Conservation (phyloP, 2,797 vertebrate species). For the Acanthis flammea region DNA sequence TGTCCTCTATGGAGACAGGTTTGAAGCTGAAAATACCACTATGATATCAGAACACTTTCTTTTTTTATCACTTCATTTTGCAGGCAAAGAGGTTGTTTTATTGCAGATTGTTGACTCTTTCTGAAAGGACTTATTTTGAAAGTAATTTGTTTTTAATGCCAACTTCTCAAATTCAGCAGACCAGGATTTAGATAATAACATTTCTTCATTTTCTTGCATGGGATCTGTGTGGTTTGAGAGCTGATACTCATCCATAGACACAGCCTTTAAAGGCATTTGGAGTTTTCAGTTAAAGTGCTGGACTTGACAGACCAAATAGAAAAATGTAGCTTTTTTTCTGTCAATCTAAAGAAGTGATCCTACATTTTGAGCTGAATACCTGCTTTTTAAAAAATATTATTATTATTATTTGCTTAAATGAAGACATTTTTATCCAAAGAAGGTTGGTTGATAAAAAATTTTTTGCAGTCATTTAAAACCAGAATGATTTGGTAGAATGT, state of each 20-base stretch:
- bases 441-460: neutral
- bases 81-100: neutral
- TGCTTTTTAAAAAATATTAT: neutral
- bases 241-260: neutral
- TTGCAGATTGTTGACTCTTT: neutral
- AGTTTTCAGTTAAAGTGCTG: neutral
- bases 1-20: neutral
- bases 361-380: neutral
- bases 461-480: neutral
- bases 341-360: neutral
- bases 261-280: neutral
- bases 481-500: neutral
- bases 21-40: neutral
- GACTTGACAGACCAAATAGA: neutral
- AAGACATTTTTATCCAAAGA: neutral
- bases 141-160: neutral
- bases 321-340: neutral
- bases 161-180: neutral
- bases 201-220: neutral
- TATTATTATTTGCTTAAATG: neutral
- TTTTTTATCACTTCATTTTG: neutral
- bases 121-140: neutral
- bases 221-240: neutral
- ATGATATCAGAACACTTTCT: neutral
- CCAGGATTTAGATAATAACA: neutral